Percentiles rank a stretch among this genome's conserved stretches.
Conservation (phyloP, 1,140 invertebrate species). For the Atta texana region DNA sequence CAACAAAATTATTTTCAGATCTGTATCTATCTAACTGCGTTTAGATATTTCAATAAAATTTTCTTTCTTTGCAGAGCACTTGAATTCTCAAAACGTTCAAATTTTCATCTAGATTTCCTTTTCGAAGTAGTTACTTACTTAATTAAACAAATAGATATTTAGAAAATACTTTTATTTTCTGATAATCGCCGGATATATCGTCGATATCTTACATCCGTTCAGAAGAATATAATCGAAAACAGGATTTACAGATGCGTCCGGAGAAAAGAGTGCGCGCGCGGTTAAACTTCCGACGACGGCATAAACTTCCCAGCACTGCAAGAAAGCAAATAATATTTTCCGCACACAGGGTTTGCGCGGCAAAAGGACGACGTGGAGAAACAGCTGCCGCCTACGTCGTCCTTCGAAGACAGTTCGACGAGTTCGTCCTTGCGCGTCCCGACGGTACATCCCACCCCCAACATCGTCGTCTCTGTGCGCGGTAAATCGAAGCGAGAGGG, state of each 20-base stretch:
- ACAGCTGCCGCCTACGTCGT: conserved; percentile 61
- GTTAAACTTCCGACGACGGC: conserved; percentile 57
- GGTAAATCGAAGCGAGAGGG: conserved; percentile 73
- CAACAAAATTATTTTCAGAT: too few relatives aligned
- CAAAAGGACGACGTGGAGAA: conserved; percentile 45
- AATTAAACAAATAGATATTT: background rate
- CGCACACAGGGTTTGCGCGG: background rate
- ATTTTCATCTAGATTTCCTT: background rate
- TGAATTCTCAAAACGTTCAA: background rate
- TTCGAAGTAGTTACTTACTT: too few relatives aligned
- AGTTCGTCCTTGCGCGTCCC: conserved; percentile 64
- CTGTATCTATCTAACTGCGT: too few relatives aligned
- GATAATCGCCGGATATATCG: background rate
- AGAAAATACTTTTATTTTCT: background rate
- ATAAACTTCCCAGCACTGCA: conserved; percentile 49
- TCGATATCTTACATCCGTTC: background rate
- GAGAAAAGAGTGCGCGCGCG: conserved; percentile 15
- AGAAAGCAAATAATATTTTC: conserved; percentile 70
- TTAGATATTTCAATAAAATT: too few relatives aligned
- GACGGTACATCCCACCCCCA: background rate
- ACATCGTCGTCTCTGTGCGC: background rate
- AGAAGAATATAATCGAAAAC: conserved; percentile 29
- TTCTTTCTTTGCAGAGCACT: background rate
- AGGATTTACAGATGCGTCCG: conserved; percentile 44
- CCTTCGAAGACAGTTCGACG: conserved; percentile 66